Percentiles rank a stretch among this genome's conserved stretches.
phyloP scores from a whole-genome alignment of 37 sponge, comb jelly and placozoan genomes.

The Ianthella basta region DNA sequence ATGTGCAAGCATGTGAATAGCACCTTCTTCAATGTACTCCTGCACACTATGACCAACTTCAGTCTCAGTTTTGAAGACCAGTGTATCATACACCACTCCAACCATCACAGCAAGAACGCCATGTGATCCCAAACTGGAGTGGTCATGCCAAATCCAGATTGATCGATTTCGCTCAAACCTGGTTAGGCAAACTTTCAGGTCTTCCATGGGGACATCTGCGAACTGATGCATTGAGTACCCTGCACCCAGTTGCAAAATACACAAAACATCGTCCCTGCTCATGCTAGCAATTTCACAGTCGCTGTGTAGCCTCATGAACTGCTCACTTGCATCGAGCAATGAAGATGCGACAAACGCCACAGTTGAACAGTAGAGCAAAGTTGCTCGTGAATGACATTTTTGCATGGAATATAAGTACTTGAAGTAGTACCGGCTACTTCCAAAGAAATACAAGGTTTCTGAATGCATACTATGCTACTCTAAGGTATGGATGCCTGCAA shows the following conservation, averaged over 20 bases:
- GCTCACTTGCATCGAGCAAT: neutral
- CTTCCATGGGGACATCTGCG: neutral
- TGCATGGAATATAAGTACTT: too few species aligned
- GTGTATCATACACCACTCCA: conserved; percentile 18
- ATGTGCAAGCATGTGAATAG: conserved; percentile 29
- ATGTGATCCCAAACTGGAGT: conserved; percentile 17
- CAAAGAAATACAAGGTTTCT: too few species aligned
- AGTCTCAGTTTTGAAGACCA: conserved; percentile 1
- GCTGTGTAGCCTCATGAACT: neutral
- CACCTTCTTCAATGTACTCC: conserved; percentile 10
- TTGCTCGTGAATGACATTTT: too few species aligned
- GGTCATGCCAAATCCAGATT: conserved; percentile 37
- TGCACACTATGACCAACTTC: conserved; percentile 21
- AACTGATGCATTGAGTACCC: too few species aligned
- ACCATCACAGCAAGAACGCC: conserved; percentile 12
- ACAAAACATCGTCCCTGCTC: neutral
- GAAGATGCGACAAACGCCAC: too few species aligned
- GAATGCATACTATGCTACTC: too few species aligned
- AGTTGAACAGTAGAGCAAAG: too few species aligned
- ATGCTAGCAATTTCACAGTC: neutral
- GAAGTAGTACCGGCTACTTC: too few species aligned
- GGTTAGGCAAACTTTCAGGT: neutral
- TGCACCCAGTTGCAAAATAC: neutral
- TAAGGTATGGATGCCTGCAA: too few species aligned
- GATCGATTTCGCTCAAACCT: neutral